phyloP scores from a whole-genome alignment of 2,888 invertebrate genomes.

The Cetonia aurata region DNA sequence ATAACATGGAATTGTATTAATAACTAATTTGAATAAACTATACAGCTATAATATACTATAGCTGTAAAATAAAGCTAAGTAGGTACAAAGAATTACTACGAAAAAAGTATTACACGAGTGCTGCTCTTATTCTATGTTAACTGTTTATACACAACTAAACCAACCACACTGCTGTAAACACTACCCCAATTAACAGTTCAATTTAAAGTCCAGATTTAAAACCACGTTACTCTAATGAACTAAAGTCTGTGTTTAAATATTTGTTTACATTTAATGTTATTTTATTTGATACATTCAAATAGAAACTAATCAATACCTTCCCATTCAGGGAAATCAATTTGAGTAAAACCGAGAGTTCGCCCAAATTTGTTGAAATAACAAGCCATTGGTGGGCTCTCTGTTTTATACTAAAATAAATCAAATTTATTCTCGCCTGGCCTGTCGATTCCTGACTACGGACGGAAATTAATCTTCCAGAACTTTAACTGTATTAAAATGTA shows the following conservation, averaged over 20 bases:
- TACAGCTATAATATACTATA: not conserved
- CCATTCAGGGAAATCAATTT: too few relatives aligned
- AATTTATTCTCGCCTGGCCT: conserved; percentile 5
- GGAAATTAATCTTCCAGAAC: conserved; percentile 15
- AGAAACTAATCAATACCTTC: too few relatives aligned
- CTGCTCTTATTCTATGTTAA: conserved; percentile 13
- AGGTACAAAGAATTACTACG: conserved; percentile 15
- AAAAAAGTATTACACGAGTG: conserved; percentile 7
- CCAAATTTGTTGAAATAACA: too few relatives aligned
- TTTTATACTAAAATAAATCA: conserved; percentile 8
- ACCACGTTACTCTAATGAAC: conserved; percentile 18
- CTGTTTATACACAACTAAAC: conserved; percentile 23
- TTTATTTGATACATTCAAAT: not conserved
- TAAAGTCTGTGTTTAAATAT: conserved; percentile 4
- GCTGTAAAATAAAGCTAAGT: conserved; percentile 13
- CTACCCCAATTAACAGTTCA: conserved; percentile 22
- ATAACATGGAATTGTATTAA: too few relatives aligned
- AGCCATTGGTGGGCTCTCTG: too few relatives aligned
- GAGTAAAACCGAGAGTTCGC: too few relatives aligned
- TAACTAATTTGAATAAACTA: too few relatives aligned
- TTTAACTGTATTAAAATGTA: conserved; percentile 24
- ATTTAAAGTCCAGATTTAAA: conserved; percentile 6
- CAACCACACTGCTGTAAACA: conserved; percentile 27
- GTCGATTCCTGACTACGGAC: conserved; percentile 5
- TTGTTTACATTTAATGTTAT: not conserved